Evolutionary conservation across 2,113 vertebrate species (phyloP).

Genomic region (Lophius piscatorius): DNA sequence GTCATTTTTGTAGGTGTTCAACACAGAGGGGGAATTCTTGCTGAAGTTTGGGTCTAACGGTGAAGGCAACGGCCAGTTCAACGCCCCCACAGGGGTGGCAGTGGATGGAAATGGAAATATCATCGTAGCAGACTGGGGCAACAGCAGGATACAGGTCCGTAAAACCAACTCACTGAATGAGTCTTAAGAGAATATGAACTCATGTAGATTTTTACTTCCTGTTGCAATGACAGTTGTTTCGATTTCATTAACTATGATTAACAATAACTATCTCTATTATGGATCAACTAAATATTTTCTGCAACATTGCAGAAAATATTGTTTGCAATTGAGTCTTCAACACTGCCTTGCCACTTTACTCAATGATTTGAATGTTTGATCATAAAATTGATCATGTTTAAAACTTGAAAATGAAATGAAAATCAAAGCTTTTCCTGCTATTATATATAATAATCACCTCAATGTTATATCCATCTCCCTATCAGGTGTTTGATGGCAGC

Average conservation of each 20-base stretch:
- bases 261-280: too few species aligned
- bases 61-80: slow-evolving; percentile 97
- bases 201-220: neutral
- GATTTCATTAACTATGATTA: too few species aligned
- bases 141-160: slow-evolving; percentile 96
- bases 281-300: too few species aligned
- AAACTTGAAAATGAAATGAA: too few species aligned
- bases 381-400: too few species aligned
- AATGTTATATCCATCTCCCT: neutral
- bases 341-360: too few species aligned
- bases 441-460: neutral
- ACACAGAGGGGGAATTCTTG: slow-evolving; percentile 94
- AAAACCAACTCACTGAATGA: neutral
- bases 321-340: too few species aligned
- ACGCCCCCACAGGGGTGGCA: slow-evolving; percentile 96
- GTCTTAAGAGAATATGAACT: neutral
- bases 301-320: too few species aligned
- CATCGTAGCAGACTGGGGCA: slow-evolving; percentile 98
- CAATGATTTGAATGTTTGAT: too few species aligned
- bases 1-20: slow-evolving; percentile 87
- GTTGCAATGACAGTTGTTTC: too few species aligned
- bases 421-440: too few species aligned
- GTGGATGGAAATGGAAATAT: slow-evolving; percentile 97
- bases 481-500: slow-evolving; percentile 95
- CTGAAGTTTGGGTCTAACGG: slow-evolving; percentile 98